Base-by-base conservation (phyloP, 2,797 vertebrate genomes). In the Sphenodon punctatus region DNA sequence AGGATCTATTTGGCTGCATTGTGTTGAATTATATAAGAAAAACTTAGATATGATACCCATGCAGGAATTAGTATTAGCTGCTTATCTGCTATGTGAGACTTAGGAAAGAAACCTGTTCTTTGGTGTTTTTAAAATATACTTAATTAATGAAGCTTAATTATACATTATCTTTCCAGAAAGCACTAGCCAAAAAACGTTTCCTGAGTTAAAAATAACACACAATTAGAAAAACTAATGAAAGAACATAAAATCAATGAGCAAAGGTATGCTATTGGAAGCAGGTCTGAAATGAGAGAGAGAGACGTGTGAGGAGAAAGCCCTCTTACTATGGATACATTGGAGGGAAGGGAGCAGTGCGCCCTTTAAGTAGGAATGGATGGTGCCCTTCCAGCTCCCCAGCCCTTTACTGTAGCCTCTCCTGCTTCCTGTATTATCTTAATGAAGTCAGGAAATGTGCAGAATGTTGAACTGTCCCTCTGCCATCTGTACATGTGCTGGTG, bases 101-200 rank as follows among this genome's bases (percentile, higher is more conserved):
- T 59, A 63, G 12, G 49, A 82, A 65, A 73, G 16, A 70, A 64
- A 32, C 85, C 65, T 59, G 63, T 74, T 81, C 14, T 71, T 9
- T n/a, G 3, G 3, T 43, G 5, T 60, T 76, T 38, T 25, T 8
- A 68, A 36, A 81, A 58, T 34, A 8, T n/a, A 45, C 30, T n/a
- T n/a, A n/a, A n/a, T 20, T 3, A 27, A 75, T 70, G 41, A 27
- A 5, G 5, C 76, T 63, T 81, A 71, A 8, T 38, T 38, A 3
- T 79, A 75, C 74, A 3, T 17, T 74, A 51, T 4, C 27, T 12
- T 76, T 85, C 39, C n/a, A n/a, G n/a, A n/a, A n/a, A n/a, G n/a
- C n/a, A n/a, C n/a, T n/a, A 67, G 43, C 84, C 87, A 76, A 68
- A 1, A 3, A 61, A 23, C 63, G 0, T 74, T 61, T 69, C 30